These are phyloP conservation scores for Onychomys torridus DNA, from an alignment of 2,797 vertebrate species.

Conservation along the genomic window DNA sequence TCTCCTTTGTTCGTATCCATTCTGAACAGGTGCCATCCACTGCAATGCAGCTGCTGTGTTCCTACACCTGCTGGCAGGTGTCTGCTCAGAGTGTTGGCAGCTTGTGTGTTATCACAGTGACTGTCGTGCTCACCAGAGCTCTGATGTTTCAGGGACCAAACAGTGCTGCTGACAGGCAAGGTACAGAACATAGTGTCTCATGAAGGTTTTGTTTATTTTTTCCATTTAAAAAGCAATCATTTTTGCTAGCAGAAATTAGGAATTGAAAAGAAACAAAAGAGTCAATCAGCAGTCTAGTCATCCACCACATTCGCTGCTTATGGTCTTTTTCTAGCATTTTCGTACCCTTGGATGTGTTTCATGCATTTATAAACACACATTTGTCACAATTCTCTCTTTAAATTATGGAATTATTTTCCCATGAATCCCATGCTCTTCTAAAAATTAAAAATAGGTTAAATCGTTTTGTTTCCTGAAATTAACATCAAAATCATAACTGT, in stretches of 20 bases:
- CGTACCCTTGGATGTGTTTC: background rate
- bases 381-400: background rate
- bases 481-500: background rate
- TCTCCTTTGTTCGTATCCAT: background rate
- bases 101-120: background rate
- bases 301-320: background rate
- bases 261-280: background rate
- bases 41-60: too few species aligned
- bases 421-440: background rate
- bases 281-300: too few species aligned
- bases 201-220: background rate
- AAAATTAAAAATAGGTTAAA: conserved; percentile 1
- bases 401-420: background rate
- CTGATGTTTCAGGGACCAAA: background rate
- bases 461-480: background rate
- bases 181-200: background rate
- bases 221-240: background rate
- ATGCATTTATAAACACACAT: background rate
- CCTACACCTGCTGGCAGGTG: background rate
- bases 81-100: background rate
- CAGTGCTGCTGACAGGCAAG: too few species aligned
- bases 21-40: background rate
- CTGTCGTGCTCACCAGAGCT: background rate
- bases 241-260: background rate
- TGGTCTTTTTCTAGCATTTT: background rate